These are phyloP conservation scores for Cephalopterus ornatus DNA, from an alignment of 2,113 vertebrate species.

Conservation along the genomic window DNA sequence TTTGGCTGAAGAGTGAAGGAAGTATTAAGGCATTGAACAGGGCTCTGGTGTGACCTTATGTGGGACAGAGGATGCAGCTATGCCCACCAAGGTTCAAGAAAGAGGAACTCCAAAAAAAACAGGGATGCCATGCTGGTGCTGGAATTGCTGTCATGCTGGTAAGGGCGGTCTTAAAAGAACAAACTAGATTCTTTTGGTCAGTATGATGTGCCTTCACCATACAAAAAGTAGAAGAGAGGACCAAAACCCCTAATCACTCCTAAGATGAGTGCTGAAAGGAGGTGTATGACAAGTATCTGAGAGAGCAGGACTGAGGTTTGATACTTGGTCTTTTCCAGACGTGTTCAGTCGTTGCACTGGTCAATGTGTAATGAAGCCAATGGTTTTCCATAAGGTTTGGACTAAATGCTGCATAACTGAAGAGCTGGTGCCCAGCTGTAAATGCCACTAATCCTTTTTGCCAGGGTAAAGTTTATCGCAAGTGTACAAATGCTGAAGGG, in stretches of 20 bases:
- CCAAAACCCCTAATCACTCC: neutral
- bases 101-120: neutral
- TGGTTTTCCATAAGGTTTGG: neutral
- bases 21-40: neutral
- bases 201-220: neutral
- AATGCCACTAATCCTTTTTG: neutral
- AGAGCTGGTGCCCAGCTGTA: rapidly evolving
- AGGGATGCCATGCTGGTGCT: neutral
- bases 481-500: rapidly evolving
- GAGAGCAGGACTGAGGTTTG: neutral
- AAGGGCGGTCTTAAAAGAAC: neutral
- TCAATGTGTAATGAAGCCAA: neutral
- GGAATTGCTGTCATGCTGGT: neutral
- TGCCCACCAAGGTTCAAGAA: neutral
- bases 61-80: neutral
- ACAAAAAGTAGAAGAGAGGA: neutral
- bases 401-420: neutral
- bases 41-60: neutral
- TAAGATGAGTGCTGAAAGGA: neutral
- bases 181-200: neutral
- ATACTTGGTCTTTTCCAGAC: neutral
- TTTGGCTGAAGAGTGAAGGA: neutral
- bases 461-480: neutral
- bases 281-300: neutral
- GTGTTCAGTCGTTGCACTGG: neutral